A percentile compares a stretch with the other conserved stretches of the same genome.
Conservation (phyloP, 2,888 invertebrate species). For the Pseudoips prasinana region DNA sequence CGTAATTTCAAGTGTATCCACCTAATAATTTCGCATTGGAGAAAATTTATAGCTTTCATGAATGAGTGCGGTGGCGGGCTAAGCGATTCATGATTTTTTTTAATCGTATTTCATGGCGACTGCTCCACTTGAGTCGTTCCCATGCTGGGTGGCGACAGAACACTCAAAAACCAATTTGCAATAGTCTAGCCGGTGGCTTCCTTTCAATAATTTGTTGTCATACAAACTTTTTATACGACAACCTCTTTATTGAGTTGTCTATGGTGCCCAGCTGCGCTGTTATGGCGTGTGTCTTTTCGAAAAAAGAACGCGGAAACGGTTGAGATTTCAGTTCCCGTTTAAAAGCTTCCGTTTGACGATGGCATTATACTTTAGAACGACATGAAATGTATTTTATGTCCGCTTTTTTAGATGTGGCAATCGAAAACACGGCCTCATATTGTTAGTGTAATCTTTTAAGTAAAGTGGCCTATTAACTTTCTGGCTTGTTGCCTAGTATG, state of each 20-base stretch:
- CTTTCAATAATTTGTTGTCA: slow-evolving; percentile 42
- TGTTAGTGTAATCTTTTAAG: too few species aligned
- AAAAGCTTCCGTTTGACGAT: slow-evolving; percentile 34
- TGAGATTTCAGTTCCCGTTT: slow-evolving; percentile 48
- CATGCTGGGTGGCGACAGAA: slow-evolving; percentile 79
- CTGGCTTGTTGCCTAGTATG: too few species aligned
- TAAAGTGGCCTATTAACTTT: too few species aligned
- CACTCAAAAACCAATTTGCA: slow-evolving; percentile 76
- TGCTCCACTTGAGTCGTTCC: slow-evolving; percentile 56
- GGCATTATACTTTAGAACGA: slow-evolving; percentile 25
- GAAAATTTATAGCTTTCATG: slow-evolving; percentile 62
- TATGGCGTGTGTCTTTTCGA: slow-evolving; percentile 60
- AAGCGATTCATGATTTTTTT: slow-evolving; percentile 44
- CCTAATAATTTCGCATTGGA: slow-evolving; percentile 46
- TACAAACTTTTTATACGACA: slow-evolving; percentile 38
- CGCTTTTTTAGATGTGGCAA: slow-evolving; percentile 5
- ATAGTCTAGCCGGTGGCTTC: slow-evolving; percentile 70
- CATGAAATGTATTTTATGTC: slow-evolving; percentile 26
- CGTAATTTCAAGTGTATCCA: too few species aligned
- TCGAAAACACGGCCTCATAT: slow-evolving; percentile 5
- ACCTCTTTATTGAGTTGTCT: slow-evolving; percentile 38
- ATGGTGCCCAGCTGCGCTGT: slow-evolving; percentile 54
- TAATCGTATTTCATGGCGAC: slow-evolving; percentile 53
- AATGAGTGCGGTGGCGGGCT: slow-evolving; percentile 44
- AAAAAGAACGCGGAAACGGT: slow-evolving; percentile 47